These are phyloP conservation scores for Athrips mouffetella DNA, from an alignment of 2,888 invertebrate genomes.

Conservation along the genomic window DNA sequence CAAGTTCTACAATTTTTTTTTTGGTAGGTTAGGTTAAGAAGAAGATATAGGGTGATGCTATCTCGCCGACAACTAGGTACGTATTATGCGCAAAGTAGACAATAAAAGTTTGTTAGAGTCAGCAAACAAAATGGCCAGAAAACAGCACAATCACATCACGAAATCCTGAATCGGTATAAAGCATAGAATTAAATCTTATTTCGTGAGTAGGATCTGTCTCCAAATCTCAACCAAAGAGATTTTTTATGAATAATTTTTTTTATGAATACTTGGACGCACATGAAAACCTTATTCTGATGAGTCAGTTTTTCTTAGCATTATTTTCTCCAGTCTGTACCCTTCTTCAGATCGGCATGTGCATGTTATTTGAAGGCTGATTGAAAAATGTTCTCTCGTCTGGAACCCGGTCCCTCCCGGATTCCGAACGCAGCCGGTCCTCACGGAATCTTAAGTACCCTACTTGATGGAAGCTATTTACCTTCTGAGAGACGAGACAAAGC, in stretches of 20 bases:
- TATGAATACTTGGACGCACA: too few species aligned
- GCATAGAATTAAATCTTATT: too few species aligned
- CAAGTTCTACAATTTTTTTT: not conserved
- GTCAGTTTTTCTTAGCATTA: not conserved
- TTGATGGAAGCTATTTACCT: not conserved
- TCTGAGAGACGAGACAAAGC: not conserved
- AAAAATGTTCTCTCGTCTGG: constrained; percentile 24
- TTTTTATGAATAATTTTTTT: not conserved
- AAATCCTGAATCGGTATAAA: not conserved
- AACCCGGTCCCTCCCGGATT: not conserved
- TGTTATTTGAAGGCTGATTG: constrained; percentile 22
- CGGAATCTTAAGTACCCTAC: not conserved
- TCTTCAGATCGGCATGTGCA: constrained; percentile 14
- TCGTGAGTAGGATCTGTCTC: not conserved
- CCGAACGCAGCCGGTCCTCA: not conserved
- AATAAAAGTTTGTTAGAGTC: too few species aligned
- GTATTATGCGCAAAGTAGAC: too few species aligned
- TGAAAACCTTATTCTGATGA: too few species aligned
- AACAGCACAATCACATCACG: too few species aligned
- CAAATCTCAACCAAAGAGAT: not conserved
- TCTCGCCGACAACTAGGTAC: too few species aligned
- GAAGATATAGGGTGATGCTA: too few species aligned
- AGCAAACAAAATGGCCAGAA: too few species aligned
- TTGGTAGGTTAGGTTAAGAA: too few species aligned
- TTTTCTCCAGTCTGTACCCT: not conserved